Evolutionary conservation across 1,140 invertebrate genomes (phyloP).

Genomic region (Diuraphis noxia): DNA sequence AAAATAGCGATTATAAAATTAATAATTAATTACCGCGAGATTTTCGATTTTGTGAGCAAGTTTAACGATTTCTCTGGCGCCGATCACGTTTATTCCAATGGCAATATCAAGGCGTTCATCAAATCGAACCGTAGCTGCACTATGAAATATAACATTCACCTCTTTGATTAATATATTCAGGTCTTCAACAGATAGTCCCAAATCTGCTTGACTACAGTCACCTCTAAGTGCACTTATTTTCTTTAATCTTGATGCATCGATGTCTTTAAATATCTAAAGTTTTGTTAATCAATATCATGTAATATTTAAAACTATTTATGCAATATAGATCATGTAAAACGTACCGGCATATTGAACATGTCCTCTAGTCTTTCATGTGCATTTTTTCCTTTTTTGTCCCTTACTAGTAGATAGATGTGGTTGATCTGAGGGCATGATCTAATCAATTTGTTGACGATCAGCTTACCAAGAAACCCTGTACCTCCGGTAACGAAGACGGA

Average conservation of each 20-base stretch:
- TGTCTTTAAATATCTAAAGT: conserved; percentile 51
- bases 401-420: conserved; percentile 70
- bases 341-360: conserved; percentile 70
- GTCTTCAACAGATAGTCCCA: conserved; percentile 58
- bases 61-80: conserved; percentile 67
- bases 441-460: conserved; percentile 57
- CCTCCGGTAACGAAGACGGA: conserved; percentile 71
- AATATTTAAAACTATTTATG: neutral
- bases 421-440: conserved; percentile 69
- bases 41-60: conserved; percentile 70
- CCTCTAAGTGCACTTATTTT: conserved; percentile 62
- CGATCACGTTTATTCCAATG: conserved; percentile 71
- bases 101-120: conserved; percentile 71
- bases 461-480: conserved; percentile 82
- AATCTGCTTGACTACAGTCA: conserved; percentile 63
- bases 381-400: conserved; percentile 72
- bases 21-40: conserved; percentile 64
- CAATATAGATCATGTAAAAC: conserved; percentile 63
- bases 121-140: conserved; percentile 84
- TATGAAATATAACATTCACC: conserved; percentile 88
- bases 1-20: neutral
- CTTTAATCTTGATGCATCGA: conserved; percentile 58
- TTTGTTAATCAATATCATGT: neutral
- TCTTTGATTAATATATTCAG: conserved; percentile 67
- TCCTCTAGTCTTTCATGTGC: conserved; percentile 65